Conservation (phyloP, 2,797 vertebrate genomes). For the Arremon brunneinucha region DNA sequence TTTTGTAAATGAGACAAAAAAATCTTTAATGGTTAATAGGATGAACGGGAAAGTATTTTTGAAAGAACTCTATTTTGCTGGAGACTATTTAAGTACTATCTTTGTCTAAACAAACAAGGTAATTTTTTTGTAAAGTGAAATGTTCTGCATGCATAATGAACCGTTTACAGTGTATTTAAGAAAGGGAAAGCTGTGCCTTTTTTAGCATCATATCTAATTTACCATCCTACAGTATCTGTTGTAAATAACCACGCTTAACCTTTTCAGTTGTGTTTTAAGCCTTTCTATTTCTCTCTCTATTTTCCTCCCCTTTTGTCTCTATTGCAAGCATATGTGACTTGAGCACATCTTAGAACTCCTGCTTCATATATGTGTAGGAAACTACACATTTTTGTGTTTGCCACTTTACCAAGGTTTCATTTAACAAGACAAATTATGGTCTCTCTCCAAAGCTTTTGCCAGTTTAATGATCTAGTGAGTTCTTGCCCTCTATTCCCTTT, state of each 20-base stretch:
- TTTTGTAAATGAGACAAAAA: slow-evolving; percentile 86
- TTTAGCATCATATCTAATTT: slow-evolving; percentile 96
- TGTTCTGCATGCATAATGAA: slow-evolving; percentile 99
- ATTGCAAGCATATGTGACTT: slow-evolving; percentile 42
- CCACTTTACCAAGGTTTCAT: slow-evolving; percentile 51
- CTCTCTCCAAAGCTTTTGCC: slow-evolving; percentile 39
- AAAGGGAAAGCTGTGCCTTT: slow-evolving; percentile 99
- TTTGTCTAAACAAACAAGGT: slow-evolving; percentile 94
- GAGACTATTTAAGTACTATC: slow-evolving; percentile 99
- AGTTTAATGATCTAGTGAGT: neutral
- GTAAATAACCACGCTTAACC: slow-evolving; percentile 94
- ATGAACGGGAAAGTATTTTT: slow-evolving; percentile 99
- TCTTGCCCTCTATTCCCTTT: neutral
- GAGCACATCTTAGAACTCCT: slow-evolving; percentile 46
- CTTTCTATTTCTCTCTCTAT: slow-evolving; percentile 81
- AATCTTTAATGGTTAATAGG: slow-evolving; percentile 92
- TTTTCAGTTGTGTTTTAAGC: slow-evolving; percentile 85
- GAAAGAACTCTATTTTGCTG: slow-evolving; percentile 99
- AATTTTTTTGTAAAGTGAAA: slow-evolving; percentile 98
- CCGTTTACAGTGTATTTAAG: slow-evolving; percentile 99
- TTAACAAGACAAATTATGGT: slow-evolving; percentile 33
- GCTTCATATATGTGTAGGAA: slow-evolving; percentile 51
- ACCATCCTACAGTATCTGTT: slow-evolving; percentile 95
- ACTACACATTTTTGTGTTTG: neutral
- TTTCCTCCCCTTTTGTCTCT: slow-evolving; percentile 55